Percentiles rank a stretch among this genome's conserved stretches.
These are phyloP conservation scores for Harpalus rufipes DNA, from an alignment of 2,888 invertebrate species.

Conservation along the genomic window DNA sequence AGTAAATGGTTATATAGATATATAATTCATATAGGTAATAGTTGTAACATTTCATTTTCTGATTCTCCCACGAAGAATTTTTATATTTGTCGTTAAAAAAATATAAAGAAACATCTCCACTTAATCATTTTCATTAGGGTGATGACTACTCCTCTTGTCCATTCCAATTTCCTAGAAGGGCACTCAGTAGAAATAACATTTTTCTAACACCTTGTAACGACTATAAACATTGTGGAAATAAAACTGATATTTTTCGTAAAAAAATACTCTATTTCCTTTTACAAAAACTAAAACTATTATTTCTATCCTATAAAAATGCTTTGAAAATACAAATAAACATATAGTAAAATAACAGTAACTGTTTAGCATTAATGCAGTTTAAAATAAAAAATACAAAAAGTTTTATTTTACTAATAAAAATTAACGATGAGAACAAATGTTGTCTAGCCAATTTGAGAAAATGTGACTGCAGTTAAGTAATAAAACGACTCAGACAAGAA, in stretches of 20 bases:
- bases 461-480: background rate
- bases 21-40: too few species aligned
- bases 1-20: too few species aligned
- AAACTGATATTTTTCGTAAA: background rate
- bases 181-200: slow-evolving; percentile 8
- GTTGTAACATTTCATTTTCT: too few species aligned
- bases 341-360: background rate
- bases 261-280: background rate
- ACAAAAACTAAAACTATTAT: background rate
- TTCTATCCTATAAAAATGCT: background rate
- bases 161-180: slow-evolving; percentile 1
- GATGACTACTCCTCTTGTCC: background rate
- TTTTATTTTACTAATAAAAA: background rate
- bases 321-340: background rate
- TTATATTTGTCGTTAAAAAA: background rate
- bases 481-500: background rate
- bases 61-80: background rate
- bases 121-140: background rate
- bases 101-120: background rate
- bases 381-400: background rate
- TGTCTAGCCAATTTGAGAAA: background rate
- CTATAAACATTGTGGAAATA: slow-evolving; percentile 8
- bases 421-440: background rate
- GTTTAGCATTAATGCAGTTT: too few species aligned
- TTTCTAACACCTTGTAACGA: slow-evolving; percentile 6